Evolutionary conservation across 1,140 invertebrate species (phyloP).

Genomic region (Lasaia peninsularis): DNA sequence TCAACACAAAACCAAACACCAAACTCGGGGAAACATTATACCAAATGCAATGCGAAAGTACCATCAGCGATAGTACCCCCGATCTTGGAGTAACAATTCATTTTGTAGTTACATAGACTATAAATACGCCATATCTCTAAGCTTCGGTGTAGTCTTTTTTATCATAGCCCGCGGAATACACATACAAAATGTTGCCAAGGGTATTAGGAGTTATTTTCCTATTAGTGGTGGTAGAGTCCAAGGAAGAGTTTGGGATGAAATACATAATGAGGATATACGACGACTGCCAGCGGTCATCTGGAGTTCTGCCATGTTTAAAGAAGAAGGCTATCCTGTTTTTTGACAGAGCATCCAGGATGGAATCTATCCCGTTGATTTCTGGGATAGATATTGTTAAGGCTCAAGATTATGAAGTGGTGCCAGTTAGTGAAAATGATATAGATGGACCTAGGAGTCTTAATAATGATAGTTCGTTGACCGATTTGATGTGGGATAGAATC

Average conservation of each 20-base stretch:
- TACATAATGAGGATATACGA: conserved; percentile 80
- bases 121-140: conserved; percentile 47
- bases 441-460: conserved; percentile 81
- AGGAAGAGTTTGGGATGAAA: conserved; percentile 71
- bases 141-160: conserved; percentile 54
- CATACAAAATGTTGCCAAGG: conserved; percentile 18
- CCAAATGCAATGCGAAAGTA: conserved; percentile 23
- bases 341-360: conserved; percentile 83
- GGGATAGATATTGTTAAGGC: conserved; percentile 81
- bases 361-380: conserved; percentile 81
- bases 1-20: conserved; percentile 7
- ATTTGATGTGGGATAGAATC: conserved; percentile 84
- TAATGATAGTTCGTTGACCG: conserved; percentile 81
- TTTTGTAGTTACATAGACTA: conserved; percentile 53
- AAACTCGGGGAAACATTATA: background rate
- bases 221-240: conserved; percentile 30
- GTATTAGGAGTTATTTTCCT: conserved; percentile 31
- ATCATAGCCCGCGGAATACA: conserved; percentile 34
- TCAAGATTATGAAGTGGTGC: conserved; percentile 57
- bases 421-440: conserved; percentile 80
- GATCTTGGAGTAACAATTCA: conserved; percentile 48
- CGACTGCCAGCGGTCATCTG: conserved; percentile 79
- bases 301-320: conserved; percentile 85
- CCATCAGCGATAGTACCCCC: conserved; percentile 45
- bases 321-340: conserved; percentile 88